Evolutionary conservation across 92 coral and sea anemone species (phyloP), one percentile per base, ranked within the genome.

Genomic region (Micromussa lordhowensis): DNA sequence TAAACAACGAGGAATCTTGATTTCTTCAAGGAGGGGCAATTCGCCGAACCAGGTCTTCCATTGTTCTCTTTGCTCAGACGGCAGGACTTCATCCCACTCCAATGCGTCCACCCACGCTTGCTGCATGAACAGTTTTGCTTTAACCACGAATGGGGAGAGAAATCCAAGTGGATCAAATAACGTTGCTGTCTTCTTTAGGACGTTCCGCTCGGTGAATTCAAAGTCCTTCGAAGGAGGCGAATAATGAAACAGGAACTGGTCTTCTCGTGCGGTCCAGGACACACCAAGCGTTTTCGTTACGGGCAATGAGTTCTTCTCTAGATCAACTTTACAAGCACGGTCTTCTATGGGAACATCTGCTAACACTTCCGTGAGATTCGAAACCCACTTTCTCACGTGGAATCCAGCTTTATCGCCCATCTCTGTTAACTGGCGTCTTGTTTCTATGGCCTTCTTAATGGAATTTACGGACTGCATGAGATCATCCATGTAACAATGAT

Each of bases 1-100:
- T 66, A 91, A 83, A 36, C 91, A 91, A 8, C 86, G 73, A 5
- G 89, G 89, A 34, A 91, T 91, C 63, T 70, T 88, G 66, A 88
- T 86, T 51, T 88, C 78, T 22, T 92, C 75, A 8, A 92, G 88
- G 59, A 32, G 72, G 29, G 66, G 28, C 29, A 78, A 75, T 44
- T 89, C 92, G 1, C 68, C 26, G 59, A 89, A 88, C 94, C 92
- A 88, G n/a, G 32, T 29, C 30, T 80, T 88, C 94, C 92, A 92
- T 40, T 81, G 49, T n/a, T 36, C 66, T 63, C 71, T 66, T 14
- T 77, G 85, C 21, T 55, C 12, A 1, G 28, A 18, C 17, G 94
- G 88, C 2, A 91, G 83, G 5, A 29, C 59, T 5, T 88, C 75
- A 35, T 91, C 94, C 92, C 91, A 91, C 3, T 24, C 53, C 32